Base-by-base conservation (phyloP, 2,888 invertebrate genomes). In the Leptinotarsa juncta region DNA sequence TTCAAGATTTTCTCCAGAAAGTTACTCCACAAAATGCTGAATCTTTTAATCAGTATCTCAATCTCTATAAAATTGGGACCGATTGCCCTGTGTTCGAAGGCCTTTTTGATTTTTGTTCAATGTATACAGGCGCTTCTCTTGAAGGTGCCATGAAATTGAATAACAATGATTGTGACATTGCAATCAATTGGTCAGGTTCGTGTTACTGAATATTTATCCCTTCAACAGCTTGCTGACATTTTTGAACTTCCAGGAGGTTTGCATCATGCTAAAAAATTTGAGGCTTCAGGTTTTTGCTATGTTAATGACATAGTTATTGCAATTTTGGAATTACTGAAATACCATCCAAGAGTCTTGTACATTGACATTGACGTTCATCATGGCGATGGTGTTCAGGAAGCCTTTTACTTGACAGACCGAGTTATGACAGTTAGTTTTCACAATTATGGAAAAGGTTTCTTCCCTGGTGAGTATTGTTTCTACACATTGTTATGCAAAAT, bases 361-460 rank as follows among this genome's bases (percentile, higher is more conserved):
- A 97, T 99, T 77, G 99, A 99, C 85, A 99, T 99, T 75, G 99
- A 99, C 84, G 99, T 99, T 0, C 99, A 99, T 87, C 99, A 99
- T 82, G 96, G 96, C 0, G 97, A 97, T 84, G 97, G 97, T 10
- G 98, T 99, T 0, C 98, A 99, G 88, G 99, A 98, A 88, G 98
- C 98, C 0, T 99, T 99, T 88, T 99, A 98, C 87, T 89, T 98
- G 4, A 98, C 98, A 0, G 98, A 99, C 86, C 89, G 99, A 76
- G 99, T 99, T 0, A 99, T 99, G 99, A 99, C 99, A 0, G 98
- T 99, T 1, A 98, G 98, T 65, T 99, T 99, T 87, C 99, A 99
- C 86, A 99, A 99, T 89, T 99, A 98, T 86, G 99, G 99, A 2
- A 97, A 97, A 85, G 96, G 95, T 84, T 99, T 98, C 88, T 99